Evolutionary conservation across 2,797 vertebrate genomes (phyloP), one percentile per base, ranked within the genome.

Genomic region (Lepilemur septentrionalis): DNA sequence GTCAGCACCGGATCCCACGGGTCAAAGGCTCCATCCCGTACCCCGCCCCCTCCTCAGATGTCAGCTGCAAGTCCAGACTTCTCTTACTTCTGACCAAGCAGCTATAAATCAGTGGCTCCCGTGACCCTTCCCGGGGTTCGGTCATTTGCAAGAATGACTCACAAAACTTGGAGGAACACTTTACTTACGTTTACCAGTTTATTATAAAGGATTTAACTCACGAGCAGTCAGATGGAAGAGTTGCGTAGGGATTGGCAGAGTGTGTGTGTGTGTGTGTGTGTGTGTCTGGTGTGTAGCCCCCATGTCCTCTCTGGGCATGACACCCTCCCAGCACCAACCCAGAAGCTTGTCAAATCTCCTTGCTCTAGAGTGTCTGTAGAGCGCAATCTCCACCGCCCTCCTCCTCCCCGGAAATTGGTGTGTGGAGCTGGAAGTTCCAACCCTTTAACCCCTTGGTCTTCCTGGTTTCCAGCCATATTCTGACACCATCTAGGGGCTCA

Each of bases 401-500:
- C 12, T 61, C 8, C 65, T 80, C n/a, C 65, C 65, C 23, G 23
- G 50, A 55, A 48, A 7, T 30, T 46, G 32, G 32, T 12, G 28
- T 4, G 5, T n/a, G 43, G 11, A 6, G 12, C 13, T 52, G 1
- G 30, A 82, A 67, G 23, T 12, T 65, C 23, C 23, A 35, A 4
- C 30, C 23, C 32, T 43, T 59, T 46, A 46, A 46, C 35, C 28
- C 6, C 30, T 23, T 46, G 7, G 11, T 43, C 46, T 63, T 10
- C 55, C 43, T 52, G 11, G 15, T 41, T 30, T 52, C 0, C 11
- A 78, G 32, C 2, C 2, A 12, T 30, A 50, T 43, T 35, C 5
- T 41, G 0, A 14, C 2, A 8, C 25, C 22, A 2, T 38, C 38
- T 25, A 38, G 13, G 41, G 18, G 2, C 6, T 7, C 14, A 38